phyloP scores from a whole-genome alignment of 92 coral and sea anemone genomes.

The Umimayanthus chanpuru region DNA sequence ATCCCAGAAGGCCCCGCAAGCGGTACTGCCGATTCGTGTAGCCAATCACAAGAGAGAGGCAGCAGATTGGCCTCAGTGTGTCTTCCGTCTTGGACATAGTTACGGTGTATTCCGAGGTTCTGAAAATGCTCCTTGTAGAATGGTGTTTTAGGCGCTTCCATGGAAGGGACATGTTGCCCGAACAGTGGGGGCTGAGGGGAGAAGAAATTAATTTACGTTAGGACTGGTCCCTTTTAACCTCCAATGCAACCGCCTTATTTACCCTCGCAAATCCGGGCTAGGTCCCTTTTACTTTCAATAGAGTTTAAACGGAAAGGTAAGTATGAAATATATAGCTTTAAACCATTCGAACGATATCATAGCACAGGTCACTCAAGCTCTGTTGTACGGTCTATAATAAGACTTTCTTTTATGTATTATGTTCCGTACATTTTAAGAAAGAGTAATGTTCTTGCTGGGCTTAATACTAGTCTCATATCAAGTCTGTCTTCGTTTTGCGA shows the following conservation, averaged over 20 bases:
- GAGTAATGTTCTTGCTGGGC: too few species aligned
- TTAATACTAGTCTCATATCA: too few species aligned
- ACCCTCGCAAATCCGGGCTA: too few species aligned
- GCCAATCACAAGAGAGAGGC: constrained; percentile 51
- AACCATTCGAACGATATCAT: too few species aligned
- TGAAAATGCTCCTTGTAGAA: constrained; percentile 18
- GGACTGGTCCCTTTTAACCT: not conserved
- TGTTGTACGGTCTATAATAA: too few species aligned
- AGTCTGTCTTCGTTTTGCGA: too few species aligned
- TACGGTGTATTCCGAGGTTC: constrained; percentile 26
- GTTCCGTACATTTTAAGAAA: too few species aligned
- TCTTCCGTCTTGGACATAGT: constrained; percentile 39
- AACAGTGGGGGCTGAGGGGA: not conserved
- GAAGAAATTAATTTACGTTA: not conserved
- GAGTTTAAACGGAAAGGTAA: not conserved
- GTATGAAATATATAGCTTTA: too few species aligned
- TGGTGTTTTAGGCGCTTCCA: constrained; percentile 19
- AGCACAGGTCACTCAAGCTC: too few species aligned
- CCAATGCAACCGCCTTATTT: too few species aligned
- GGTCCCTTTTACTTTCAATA: not conserved
- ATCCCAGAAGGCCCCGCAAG: constrained; percentile 53
- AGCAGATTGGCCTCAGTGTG: constrained; percentile 20
- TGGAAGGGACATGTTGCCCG: not conserved
- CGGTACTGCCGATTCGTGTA: constrained; percentile 52
- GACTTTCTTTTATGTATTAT: too few species aligned